Evolutionary conservation across 2,113 vertebrate species (phyloP), one percentile per base, ranked within the genome.

Genomic region (Falco punctatus): DNA sequence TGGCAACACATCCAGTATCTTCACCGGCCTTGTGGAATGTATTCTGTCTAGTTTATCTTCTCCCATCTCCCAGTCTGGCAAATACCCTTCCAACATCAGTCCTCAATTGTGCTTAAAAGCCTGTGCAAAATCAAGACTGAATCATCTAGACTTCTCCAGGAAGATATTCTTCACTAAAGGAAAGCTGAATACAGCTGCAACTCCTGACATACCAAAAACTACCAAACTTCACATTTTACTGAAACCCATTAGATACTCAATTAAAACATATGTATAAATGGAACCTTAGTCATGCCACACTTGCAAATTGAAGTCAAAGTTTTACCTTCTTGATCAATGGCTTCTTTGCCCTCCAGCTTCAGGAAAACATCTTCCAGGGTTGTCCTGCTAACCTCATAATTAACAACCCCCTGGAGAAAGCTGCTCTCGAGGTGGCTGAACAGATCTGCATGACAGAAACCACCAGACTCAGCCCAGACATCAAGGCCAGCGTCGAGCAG

Each of bases 331-430:
- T 98, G 97, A 82, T 98, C 97, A 13, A 97, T 69, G 81, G 97
- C 94, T 35, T 98, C 97, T 84, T 99, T 98, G 0, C 98, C 98
- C 97, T 99, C 99, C 97, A 99, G 94, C 84, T 98, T 99, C 72
- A 99, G 97, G 90, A 99, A 99, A 57, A 99, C 99, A 20, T 99
- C 99, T 96, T 98, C 99, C 96, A 99, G 96, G 4, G 99, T 99
- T 24, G 99, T 99, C 98, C 99, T 98, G 88, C 98, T 99, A 96
- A 99, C 98, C 10, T 98, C 99, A 4, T 99, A 99, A 95, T 97
- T 98, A 61, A 98, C 94, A 58, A 99, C 94, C n/a, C 99, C 98
- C 70, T 98, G 97, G 62, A 98, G 35, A 14, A 96, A 86, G 23
- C 88, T 97, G 70, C 88, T 95, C 94, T 99, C 99, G 2, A 99